Conservation (phyloP, 2,113 vertebrate genomes). For the Xiphias gladius region DNA sequence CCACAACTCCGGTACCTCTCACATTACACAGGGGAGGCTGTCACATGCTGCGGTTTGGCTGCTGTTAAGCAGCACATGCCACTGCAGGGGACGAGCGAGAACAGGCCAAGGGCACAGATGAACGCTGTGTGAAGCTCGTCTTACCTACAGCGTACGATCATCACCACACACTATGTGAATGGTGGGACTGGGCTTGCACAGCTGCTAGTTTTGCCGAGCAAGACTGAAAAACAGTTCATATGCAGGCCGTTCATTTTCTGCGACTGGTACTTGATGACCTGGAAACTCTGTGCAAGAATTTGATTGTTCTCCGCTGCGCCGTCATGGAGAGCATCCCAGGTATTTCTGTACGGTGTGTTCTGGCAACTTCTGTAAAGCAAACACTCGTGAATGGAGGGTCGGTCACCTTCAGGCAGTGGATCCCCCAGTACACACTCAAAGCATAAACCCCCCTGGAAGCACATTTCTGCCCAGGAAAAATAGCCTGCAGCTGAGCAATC, state of each 20-base stretch:
- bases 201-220: slow-evolving; percentile 42
- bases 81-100: slow-evolving; percentile 56
- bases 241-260: slow-evolving; percentile 40
- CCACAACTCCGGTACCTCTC: slow-evolving; percentile 58
- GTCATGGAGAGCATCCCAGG: slow-evolving; percentile 54
- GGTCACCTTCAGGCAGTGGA: slow-evolving; percentile 55
- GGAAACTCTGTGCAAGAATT: slow-evolving; percentile 10
- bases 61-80: slow-evolving; percentile 57
- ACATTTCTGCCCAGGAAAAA: slow-evolving; percentile 62
- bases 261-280: slow-evolving; percentile 15
- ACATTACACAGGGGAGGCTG: slow-evolving; percentile 68
- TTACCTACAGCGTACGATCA: slow-evolving; percentile 58
- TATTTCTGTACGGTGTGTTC: slow-evolving; percentile 55
- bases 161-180: slow-evolving; percentile 17
- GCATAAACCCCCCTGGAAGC: slow-evolving; percentile 48
- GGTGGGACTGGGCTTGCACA: slow-evolving; percentile 14
- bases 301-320: slow-evolving; percentile 29
- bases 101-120: slow-evolving; percentile 72
- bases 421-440: slow-evolving; percentile 49
- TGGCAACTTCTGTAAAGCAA: slow-evolving; percentile 69
- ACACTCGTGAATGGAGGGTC: slow-evolving; percentile 59
- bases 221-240: slow-evolving; percentile 8
- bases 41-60: slow-evolving; percentile 75
- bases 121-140: slow-evolving; percentile 51
- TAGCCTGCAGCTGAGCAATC: slow-evolving; percentile 63